Conservation (phyloP, 1,140 invertebrate genomes). For the Helicorthomorpha holstii region DNA sequence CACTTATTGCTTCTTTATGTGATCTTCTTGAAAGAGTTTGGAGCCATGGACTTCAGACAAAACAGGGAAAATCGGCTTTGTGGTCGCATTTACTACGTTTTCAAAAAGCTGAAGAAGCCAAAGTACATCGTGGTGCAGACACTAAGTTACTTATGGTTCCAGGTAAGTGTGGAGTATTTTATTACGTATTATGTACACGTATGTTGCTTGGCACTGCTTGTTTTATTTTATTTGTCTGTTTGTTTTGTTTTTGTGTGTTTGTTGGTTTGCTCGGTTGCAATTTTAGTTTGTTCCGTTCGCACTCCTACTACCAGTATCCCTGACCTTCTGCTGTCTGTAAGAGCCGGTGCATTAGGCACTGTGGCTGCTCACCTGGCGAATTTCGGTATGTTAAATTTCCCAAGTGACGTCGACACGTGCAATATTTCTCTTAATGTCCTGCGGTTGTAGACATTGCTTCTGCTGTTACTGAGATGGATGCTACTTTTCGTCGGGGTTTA, state of each 20-base stretch:
- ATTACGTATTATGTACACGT: neutral
- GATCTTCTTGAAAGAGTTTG: slow-evolving; percentile 94
- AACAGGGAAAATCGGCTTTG: slow-evolving; percentile 85
- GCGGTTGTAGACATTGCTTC: neutral
- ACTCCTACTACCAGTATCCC: slow-evolving; percentile 21
- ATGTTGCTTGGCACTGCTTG: neutral
- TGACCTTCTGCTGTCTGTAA: slow-evolving; percentile 31
- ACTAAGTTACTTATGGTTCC: slow-evolving; percentile 64
- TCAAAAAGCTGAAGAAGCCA: slow-evolving; percentile 68
- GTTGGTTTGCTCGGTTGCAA: slow-evolving; percentile 3
- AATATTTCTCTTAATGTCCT: neutral
- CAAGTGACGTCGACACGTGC: neutral
- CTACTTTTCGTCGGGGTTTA: slow-evolving; percentile 10
- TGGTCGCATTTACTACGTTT: slow-evolving; percentile 86
- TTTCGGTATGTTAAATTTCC: slow-evolving; percentile 28
- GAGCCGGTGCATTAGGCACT: slow-evolving; percentile 32
- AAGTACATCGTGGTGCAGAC: slow-evolving; percentile 50
- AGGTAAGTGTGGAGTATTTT: slow-evolving; percentile 33
- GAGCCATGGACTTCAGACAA: slow-evolving; percentile 90
- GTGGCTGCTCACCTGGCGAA: slow-evolving; percentile 33
- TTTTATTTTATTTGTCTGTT: slow-evolving; percentile 3
- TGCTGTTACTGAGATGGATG: slow-evolving; percentile 15
- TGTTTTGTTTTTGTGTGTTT: slow-evolving; percentile 1
- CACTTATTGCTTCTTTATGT: slow-evolving; percentile 89
- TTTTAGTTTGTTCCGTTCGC: slow-evolving; percentile 10